A percentile compares a stretch with the other conserved stretches of the same genome.
Evolutionary conservation across 2,113 vertebrate species (phyloP).

Genomic region (Osmerus eperlanus): DNA sequence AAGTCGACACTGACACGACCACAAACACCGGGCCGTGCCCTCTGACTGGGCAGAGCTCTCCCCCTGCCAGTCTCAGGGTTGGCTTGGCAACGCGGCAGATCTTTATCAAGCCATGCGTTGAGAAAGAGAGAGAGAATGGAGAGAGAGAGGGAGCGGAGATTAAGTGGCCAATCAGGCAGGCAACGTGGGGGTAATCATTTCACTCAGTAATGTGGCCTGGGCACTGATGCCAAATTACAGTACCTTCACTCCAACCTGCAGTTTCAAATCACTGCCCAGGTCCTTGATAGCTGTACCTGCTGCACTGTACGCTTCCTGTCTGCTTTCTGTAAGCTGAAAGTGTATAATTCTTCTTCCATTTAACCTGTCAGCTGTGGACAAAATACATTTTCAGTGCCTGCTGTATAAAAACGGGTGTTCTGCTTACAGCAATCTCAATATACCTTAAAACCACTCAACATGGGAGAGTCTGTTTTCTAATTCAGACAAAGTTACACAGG

Average conservation of each 20-base stretch:
- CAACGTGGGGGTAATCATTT: conserved; percentile 67
- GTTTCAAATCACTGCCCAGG: no score
- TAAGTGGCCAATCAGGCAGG: conserved; percentile 72
- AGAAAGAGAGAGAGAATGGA: conserved; percentile 10
- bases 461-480: background rate
- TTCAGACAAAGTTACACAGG: background rate
- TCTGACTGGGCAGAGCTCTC: background rate
- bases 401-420: background rate
- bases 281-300: background rate
- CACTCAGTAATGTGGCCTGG: conserved; percentile 49
- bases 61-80: conserved; percentile 21
- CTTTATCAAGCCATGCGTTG: conserved; percentile 40
- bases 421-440: background rate
- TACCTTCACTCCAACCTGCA: conserved; percentile 17
- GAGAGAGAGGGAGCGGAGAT: conserved; percentile 48
- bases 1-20: conserved; percentile 23
- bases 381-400: background rate
- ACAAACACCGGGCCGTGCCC: background rate
- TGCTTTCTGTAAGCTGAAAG: background rate
- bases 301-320: background rate
- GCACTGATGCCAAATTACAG: conserved; percentile 39
- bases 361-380: background rate
- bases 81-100: conserved; percentile 57
- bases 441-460: background rate
- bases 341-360: background rate